Conservation (phyloP, 2,888 invertebrate genomes). For the Stenotaenia linearis region DNA sequence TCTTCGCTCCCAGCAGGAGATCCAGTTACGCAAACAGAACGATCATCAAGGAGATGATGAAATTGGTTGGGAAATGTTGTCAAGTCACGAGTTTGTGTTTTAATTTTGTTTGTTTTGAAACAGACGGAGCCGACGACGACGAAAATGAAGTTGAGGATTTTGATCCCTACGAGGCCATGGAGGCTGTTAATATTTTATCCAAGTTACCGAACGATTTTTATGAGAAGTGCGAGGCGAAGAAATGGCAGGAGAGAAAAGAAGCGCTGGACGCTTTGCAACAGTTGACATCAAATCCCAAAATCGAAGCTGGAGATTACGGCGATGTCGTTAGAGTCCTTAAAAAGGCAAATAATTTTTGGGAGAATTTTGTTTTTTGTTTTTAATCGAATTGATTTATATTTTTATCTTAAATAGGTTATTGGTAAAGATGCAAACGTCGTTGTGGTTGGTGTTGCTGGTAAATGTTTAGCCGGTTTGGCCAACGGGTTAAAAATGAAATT, state of each 20-base stretch:
- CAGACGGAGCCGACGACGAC: slow-evolving; percentile 54
- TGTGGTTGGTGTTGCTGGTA: slow-evolving; percentile 77
- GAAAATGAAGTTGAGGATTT: slow-evolving; percentile 56
- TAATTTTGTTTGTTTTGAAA: background rate
- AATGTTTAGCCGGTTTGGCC: slow-evolving; percentile 75
- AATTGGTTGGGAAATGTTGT: background rate
- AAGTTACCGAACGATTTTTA: slow-evolving; percentile 93
- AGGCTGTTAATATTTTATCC: slow-evolving; percentile 86
- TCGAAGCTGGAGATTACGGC: slow-evolving; percentile 89
- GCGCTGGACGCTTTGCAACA: slow-evolving; percentile 75
- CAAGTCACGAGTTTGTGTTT: background rate
- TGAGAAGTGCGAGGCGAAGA: slow-evolving; percentile 88
- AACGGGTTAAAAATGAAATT: slow-evolving; percentile 81
- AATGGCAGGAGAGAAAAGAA: slow-evolving; percentile 95
- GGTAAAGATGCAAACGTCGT: slow-evolving; percentile 93
- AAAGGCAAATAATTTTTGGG: slow-evolving; percentile 59
- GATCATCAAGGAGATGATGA: slow-evolving; percentile 51
- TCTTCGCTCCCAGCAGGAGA: slow-evolving; percentile 74
- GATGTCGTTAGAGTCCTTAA: slow-evolving; percentile 79
- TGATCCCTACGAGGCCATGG: slow-evolving; percentile 84
- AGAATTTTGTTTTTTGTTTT: background rate
- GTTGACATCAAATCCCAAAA: slow-evolving; percentile 67
- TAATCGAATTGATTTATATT: background rate
- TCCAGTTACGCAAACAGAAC: slow-evolving; percentile 28
- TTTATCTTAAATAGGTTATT: slow-evolving; percentile 59